Evolutionary conservation across 2,797 vertebrate species (phyloP), one percentile per base, ranked within the genome.

Genomic region (Sebastolobus altivelis): DNA sequence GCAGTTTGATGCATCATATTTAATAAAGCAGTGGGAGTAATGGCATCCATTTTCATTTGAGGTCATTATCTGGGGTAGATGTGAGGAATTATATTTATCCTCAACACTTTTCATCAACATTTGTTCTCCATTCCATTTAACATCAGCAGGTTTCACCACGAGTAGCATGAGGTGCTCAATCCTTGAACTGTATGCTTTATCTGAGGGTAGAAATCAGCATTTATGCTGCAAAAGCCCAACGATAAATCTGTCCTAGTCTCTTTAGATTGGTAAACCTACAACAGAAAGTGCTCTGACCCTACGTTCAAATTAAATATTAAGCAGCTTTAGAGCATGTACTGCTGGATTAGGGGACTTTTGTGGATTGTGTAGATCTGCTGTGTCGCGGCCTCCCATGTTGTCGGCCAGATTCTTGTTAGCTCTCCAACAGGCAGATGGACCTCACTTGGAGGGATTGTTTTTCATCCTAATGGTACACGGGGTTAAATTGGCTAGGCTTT

Each of bases 271-370:
- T 87, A 60, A 82, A 70, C 33, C 70, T 79, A 70, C 46, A 63
- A 25, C 62, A 84, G 76, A 56, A 80, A 80, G 65, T 76, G 68
- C 31, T 72, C 71, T 76, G 79, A 65, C 69, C 33, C 59, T 71
- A 8, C 33, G 13, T 65, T 84, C 13, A 70, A 65, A 89, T 87
- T 16, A 68, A 68, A 54, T 14, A 89, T 89, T 92, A 92, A 93
- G 88, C 90, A 81, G 88, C 88, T 91, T 92, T 91, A 58, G 71
- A 35, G 52, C 54, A 31, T 86, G 82, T 78, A 69, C 37, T 37
- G 66, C 75, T 75, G 88, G 90, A 93, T 93, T 93, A 93, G 65
- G 25, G 80, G 79, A 90, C 75, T 87, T 88, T 82, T 79, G 71
- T 85, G 84, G 85, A 84, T 89, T 86, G 78, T 82, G 73, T 79